phyloP scores from a whole-genome alignment of 2,888 invertebrate genomes.

The Diloba caeruleocephala region DNA sequence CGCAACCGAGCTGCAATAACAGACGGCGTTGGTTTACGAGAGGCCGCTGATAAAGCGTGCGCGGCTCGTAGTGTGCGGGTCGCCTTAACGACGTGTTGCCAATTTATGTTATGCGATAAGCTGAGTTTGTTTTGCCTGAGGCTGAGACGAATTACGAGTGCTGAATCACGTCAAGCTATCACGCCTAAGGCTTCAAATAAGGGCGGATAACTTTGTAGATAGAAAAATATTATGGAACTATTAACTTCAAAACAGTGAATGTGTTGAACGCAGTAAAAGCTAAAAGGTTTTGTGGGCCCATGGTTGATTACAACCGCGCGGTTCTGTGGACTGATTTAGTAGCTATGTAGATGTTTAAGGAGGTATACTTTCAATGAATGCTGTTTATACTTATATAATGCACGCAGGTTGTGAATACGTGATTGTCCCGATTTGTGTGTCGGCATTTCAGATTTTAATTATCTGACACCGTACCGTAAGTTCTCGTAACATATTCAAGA shows the following conservation, averaged over 20 bases:
- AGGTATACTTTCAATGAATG: background rate
- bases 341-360: background rate
- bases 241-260: constrained; percentile 32
- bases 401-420: constrained; percentile 10
- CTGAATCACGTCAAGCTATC: constrained; percentile 71
- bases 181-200: constrained; percentile 58
- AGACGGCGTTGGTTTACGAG: constrained; percentile 84
- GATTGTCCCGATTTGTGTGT: constrained; percentile 25
- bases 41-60: constrained; percentile 81
- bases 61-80: constrained; percentile 77
- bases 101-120: constrained; percentile 88
- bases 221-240: constrained; percentile 51
- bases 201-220: constrained; percentile 55
- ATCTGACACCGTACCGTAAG: constrained; percentile 23
- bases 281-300: constrained; percentile 4
- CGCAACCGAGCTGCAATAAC: constrained; percentile 82
- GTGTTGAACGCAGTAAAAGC: constrained; percentile 6
- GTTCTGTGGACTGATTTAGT: background rate
- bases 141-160: constrained; percentile 76
- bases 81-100: constrained; percentile 88
- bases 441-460: constrained; percentile 44
- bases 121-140: constrained; percentile 85
- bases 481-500: constrained; percentile 81
- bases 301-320: background rate
- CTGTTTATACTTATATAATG: background rate